These are phyloP conservation scores for Tangachromis dhanisi DNA, from an alignment of 2,113 vertebrate species.

Conservation along the genomic window DNA sequence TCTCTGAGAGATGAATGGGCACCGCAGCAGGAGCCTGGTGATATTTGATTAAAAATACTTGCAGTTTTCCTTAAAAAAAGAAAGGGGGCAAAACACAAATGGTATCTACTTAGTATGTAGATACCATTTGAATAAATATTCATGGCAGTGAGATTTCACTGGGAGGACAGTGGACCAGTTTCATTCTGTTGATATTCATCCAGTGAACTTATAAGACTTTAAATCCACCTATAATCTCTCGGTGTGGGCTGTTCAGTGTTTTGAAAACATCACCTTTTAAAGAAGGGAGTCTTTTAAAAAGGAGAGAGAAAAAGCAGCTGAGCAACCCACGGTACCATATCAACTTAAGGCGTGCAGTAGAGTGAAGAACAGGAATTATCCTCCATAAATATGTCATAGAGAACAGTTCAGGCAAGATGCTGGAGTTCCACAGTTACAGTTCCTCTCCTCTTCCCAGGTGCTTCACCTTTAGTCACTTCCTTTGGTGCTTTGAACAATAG, in stretches of 20 bases:
- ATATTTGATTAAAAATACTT: not conserved
- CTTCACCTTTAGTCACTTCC: not conserved
- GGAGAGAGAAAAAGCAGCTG: slow-evolving; percentile 11
- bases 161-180: not conserved
- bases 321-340: slow-evolving; percentile 52
- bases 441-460: not conserved
- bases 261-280: not conserved
- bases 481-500: not conserved
- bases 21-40: not conserved
- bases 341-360: not conserved
- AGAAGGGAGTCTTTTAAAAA: not conserved
- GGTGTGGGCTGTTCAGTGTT: not conserved
- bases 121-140: not conserved
- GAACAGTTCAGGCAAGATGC: not conserved
- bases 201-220: not conserved
- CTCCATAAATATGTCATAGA: slow-evolving; percentile 20
- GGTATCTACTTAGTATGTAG: not conserved
- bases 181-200: not conserved
- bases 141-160: not conserved
- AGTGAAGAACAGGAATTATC: not conserved
- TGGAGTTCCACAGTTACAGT: not conserved
- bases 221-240: not conserved
- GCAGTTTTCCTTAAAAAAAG: not conserved
- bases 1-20: not conserved
- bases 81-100: not conserved